Conservation (phyloP, 2,888 invertebrate species). For the Calameuta pallipes region DNA sequence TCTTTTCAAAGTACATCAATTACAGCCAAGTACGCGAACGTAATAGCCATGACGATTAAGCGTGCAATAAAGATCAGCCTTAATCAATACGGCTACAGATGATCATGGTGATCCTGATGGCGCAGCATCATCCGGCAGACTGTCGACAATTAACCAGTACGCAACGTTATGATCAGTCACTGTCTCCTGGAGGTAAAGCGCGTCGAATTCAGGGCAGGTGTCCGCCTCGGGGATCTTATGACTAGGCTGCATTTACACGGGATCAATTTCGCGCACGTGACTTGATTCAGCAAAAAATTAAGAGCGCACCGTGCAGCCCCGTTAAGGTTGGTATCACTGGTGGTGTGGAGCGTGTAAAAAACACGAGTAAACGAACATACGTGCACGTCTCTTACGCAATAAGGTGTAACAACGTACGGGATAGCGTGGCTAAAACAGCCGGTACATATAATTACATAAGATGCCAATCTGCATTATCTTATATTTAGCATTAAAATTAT, state of each 20-base stretch:
- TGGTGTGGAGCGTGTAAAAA: not conserved
- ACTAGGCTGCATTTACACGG: slow-evolving; percentile 21
- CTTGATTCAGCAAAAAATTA: slow-evolving; percentile 21
- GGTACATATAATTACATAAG: not conserved
- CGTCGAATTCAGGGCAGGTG: slow-evolving; percentile 27
- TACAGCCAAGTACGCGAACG: not conserved
- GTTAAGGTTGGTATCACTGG: not conserved
- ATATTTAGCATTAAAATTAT: not conserved
- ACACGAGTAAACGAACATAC: not conserved
- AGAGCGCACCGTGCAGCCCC: not conserved
- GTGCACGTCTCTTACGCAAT: not conserved
- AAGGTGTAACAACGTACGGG: not conserved
- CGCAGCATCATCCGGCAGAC: not conserved
- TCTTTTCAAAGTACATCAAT: not conserved
- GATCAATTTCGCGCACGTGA: slow-evolving; percentile 26
- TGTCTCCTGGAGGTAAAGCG: slow-evolving; percentile 1
- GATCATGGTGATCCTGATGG: not conserved
- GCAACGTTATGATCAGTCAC: not conserved
- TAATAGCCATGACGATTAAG: not conserved
- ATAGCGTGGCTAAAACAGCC: not conserved
- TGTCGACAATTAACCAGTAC: not conserved
- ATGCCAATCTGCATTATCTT: not conserved
- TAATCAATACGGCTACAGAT: not conserved
- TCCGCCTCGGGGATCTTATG: slow-evolving; percentile 24
- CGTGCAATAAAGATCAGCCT: not conserved